Percentiles rank a stretch among this genome's conserved stretches.
Evolutionary conservation across 2,113 vertebrate genomes (phyloP).

Genomic region (Microcebus griseorufus): DNA sequence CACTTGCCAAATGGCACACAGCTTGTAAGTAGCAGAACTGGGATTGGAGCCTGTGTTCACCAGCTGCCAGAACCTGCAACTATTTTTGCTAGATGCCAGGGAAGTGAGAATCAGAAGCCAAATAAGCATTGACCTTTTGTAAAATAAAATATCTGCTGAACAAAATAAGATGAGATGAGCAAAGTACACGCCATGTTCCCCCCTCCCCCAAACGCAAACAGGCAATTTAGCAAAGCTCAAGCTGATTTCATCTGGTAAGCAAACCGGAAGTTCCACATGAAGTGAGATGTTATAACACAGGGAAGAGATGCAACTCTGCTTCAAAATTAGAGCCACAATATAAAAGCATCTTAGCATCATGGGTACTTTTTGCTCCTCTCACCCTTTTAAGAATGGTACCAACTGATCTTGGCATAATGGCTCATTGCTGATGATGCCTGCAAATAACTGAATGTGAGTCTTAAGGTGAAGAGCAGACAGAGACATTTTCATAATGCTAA

Average conservation of each 20-base stretch:
- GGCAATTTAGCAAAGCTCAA: neutral
- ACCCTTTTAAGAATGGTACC: neutral
- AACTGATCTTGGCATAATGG: neutral
- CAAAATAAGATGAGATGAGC: neutral
- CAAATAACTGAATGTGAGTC: neutral
- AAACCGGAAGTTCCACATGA: neutral
- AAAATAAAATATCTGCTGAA: slow-evolving; percentile 39
- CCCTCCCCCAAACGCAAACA: neutral
- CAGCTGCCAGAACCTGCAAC: slow-evolving; percentile 11
- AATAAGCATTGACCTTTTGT: slow-evolving; percentile 14
- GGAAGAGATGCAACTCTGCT: neutral
- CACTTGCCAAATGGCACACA: slow-evolving; percentile 27
- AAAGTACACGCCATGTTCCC: neutral
- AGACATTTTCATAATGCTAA: neutral
- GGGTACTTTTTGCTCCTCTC: neutral
- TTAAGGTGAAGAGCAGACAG: neutral
- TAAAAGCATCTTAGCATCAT: neutral
- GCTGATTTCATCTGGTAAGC: neutral
- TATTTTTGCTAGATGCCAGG: slow-evolving; percentile 20
- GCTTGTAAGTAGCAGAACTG: neutral
- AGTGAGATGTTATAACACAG: neutral
- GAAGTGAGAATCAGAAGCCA: slow-evolving; percentile 14
- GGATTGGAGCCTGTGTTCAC: neutral
- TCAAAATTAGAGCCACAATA: neutral
- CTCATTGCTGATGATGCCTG: neutral